Percentiles rank a stretch among this genome's conserved stretches.
Evolutionary conservation across 2,113 vertebrate genomes (phyloP).

Genomic region (Talpa occidentalis): DNA sequence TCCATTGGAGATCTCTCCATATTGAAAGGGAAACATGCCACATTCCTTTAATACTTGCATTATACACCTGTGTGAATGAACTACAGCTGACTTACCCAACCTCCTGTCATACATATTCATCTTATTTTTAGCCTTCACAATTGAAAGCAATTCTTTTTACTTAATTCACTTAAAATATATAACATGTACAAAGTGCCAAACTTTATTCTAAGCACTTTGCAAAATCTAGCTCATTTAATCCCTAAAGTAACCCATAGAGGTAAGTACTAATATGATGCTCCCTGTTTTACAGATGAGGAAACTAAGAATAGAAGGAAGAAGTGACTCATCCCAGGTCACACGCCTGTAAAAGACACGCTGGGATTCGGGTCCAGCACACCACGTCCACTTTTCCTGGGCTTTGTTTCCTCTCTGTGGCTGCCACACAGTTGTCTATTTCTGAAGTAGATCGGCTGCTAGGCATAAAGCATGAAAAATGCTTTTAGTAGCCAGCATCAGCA

Average conservation of each 20-base stretch:
- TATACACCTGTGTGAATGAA: background rate
- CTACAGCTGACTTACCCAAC: background rate
- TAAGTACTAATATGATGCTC: background rate
- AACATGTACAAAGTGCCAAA: background rate
- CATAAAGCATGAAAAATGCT: constrained; percentile 30
- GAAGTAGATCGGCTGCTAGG: background rate
- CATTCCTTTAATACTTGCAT: background rate
- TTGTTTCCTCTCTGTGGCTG: background rate
- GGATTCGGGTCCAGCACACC: background rate
- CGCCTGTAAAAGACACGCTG: background rate
- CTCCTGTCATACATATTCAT: background rate
- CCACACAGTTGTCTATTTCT: background rate
- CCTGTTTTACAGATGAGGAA: constrained; percentile 9
- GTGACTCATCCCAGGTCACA: background rate
- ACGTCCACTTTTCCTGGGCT: background rate
- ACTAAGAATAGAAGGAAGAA: background rate
- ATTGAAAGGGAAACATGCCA: background rate
- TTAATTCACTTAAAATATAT: constrained; percentile 37
- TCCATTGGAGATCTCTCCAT: background rate
- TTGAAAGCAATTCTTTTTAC: constrained; percentile 40
- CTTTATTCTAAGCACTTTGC: background rate
- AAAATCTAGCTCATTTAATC: background rate
- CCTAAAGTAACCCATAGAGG: background rate
- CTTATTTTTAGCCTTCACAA: constrained; percentile 10
- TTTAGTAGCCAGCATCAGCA: constrained; percentile 23